Conservation (phyloP, 2,888 invertebrate genomes). For the Oscheius sp. region DNA sequence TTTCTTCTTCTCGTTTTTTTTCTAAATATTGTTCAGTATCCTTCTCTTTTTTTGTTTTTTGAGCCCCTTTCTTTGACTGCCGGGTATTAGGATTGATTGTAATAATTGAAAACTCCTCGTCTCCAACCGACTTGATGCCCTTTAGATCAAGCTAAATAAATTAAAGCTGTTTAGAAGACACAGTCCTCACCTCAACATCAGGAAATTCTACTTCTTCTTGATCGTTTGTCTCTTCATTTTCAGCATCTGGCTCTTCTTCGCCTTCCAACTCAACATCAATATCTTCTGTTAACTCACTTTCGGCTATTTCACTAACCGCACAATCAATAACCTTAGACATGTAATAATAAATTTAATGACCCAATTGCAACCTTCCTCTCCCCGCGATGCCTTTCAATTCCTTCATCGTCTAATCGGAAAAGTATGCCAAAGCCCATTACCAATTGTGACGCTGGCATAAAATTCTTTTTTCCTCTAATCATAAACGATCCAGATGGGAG, state of each 20-base stretch:
- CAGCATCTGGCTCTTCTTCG: conserved; percentile 70
- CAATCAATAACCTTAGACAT: conserved; percentile 13
- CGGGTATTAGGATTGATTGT: conserved; percentile 38
- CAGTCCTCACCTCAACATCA: conserved; percentile 71
- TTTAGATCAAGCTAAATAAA: conserved; percentile 18
- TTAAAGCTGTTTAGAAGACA: background rate
- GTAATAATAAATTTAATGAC: background rate
- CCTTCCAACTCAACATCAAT: conserved; percentile 67
- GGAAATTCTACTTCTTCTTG: conserved; percentile 70
- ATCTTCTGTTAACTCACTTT: conserved; percentile 45
- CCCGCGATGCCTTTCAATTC: conserved; percentile 76
- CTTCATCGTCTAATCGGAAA: conserved; percentile 89
- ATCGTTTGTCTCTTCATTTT: conserved; percentile 56
- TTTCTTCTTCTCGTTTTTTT: conserved; percentile 39
- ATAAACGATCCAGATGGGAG: conserved; percentile 90
- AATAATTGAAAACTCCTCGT: conserved; percentile 53
- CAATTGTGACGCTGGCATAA: conserved; percentile 88
- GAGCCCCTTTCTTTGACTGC: conserved; percentile 19
- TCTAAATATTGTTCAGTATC: conserved; percentile 39
- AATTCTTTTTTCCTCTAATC: conserved; percentile 95
- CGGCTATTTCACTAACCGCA: conserved; percentile 36
- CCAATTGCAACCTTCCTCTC: conserved; percentile 32
- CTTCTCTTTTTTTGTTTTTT: conserved; percentile 22
- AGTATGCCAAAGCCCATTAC: conserved; percentile 92
- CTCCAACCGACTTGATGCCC: conserved; percentile 26